Evolutionary conservation across 2,113 vertebrate species (phyloP).

Genomic region (Python bivittatus): DNA sequence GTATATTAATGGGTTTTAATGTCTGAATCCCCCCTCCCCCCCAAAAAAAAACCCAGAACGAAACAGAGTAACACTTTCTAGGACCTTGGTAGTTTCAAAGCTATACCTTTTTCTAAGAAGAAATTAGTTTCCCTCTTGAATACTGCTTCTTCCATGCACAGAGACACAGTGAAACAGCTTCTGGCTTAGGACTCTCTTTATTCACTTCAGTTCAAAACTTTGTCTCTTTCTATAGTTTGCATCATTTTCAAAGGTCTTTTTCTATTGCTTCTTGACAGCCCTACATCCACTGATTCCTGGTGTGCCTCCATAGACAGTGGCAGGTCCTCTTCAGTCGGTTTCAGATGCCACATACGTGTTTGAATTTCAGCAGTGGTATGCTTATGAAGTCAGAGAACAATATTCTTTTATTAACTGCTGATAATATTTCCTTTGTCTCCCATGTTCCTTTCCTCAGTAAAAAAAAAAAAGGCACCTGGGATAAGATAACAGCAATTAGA

Average conservation of each 20-base stretch:
- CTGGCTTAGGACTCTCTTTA: conserved; percentile 37
- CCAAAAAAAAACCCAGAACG: background rate
- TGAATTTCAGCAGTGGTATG: conserved; percentile 44
- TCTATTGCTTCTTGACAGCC: conserved; percentile 37
- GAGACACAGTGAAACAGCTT: conserved; percentile 14
- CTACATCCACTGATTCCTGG: conserved; percentile 13
- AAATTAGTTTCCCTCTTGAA: conserved; percentile 34
- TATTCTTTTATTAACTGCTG: conserved; percentile 42
- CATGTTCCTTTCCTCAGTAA: conserved; percentile 20
- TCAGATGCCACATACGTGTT: conserved; percentile 6
- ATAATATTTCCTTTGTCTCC: conserved; percentile 31
- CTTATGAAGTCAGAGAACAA: conserved; percentile 30
- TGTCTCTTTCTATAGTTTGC: conserved; percentile 38
- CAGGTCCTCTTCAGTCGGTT: conserved; percentile 1
- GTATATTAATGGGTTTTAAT: background rate
- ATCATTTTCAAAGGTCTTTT: conserved; percentile 46
- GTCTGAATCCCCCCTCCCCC: no score
- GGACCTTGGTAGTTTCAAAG: background rate
- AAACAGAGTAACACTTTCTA: background rate
- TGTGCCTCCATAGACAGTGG: conserved; percentile 32
- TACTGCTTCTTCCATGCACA: conserved; percentile 44
- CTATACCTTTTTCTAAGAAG: conserved; percentile 4
- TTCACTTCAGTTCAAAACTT: conserved; percentile 39
- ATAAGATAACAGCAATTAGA: conserved; percentile 30
- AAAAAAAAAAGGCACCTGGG: conserved; percentile 7